Evolutionary conservation across 37 sponge, comb jelly and placozoan genomes (phyloP).

Genomic region (Halichondria panicea): DNA sequence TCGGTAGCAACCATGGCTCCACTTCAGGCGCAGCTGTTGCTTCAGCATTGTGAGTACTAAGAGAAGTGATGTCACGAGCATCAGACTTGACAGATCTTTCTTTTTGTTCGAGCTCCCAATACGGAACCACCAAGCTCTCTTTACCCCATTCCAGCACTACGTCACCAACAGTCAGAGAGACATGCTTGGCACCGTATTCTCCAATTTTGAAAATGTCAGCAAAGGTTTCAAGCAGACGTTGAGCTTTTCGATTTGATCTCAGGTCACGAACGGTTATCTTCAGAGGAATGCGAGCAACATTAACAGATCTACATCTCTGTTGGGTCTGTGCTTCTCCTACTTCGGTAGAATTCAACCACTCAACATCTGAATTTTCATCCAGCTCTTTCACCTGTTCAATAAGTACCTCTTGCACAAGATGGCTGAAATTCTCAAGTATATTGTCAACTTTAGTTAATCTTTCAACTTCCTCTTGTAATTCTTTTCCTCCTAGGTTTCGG

Average conservation of each 20-base stretch:
- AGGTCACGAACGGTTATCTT: no score
- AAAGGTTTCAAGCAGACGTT: background rate
- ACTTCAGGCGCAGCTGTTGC: background rate
- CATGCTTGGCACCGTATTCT: conserved; percentile 19
- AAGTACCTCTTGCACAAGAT: no score
- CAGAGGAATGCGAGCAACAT: conserved; percentile 3
- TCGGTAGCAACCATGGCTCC: background rate
- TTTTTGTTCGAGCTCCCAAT: background rate
- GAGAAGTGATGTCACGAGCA: background rate
- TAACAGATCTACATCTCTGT: background rate
- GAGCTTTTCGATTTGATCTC: background rate
- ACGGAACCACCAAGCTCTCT: background rate
- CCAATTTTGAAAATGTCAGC: conserved; percentile 1
- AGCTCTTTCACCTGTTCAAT: background rate
- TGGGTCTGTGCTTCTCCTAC: background rate
- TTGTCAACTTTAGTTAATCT: background rate
- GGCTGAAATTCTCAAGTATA: background rate
- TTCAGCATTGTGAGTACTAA: background rate
- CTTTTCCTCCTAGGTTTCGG: background rate
- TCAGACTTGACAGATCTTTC: background rate
- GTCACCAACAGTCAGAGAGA: conserved; percentile 6
- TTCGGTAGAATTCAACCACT: background rate
- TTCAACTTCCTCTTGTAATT: background rate
- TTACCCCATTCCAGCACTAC: conserved; percentile 9
- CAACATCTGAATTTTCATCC: background rate